phyloP scores from a whole-genome alignment of 2,113 vertebrate genomes.

The Dasyornis broadbenti region DNA sequence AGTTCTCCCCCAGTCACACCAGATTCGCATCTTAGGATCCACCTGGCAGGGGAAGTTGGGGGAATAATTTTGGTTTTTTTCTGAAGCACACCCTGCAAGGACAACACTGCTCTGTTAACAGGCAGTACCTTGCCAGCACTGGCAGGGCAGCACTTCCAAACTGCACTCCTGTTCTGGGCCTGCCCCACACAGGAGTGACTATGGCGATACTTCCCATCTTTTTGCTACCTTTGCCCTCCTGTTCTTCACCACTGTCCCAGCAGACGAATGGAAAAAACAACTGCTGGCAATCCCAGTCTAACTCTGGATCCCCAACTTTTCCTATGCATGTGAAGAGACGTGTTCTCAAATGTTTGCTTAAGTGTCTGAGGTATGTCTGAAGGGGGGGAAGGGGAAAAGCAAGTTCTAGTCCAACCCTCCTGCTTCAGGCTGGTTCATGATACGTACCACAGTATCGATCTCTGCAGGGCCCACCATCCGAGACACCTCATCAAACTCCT shows the following conservation, averaged over 20 bases:
- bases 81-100: neutral
- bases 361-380: neutral
- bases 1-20: neutral
- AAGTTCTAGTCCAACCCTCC: no score
- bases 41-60: neutral
- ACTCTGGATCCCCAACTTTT: neutral
- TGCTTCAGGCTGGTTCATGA: rapidly evolving
- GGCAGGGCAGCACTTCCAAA: neutral
- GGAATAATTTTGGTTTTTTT: neutral
- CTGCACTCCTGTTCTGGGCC: neutral
- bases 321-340: rapidly evolving
- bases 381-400: rapidly evolving
- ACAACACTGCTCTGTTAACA: neutral
- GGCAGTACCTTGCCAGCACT: rapidly evolving
- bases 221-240: neutral
- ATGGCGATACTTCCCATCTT: rapidly evolving
- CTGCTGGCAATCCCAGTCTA: neutral
- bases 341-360: neutral
- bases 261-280: neutral
- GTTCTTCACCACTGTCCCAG: neutral
- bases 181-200: neutral
- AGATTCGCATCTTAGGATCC: neutral
- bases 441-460: slow-evolving; percentile 81
- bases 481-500: slow-evolving; percentile 83
- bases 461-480: slow-evolving; percentile 75